These are phyloP conservation scores for Danaus melanippus DNA, from an alignment of 1,140 invertebrate genomes.

Conservation along the genomic window DNA sequence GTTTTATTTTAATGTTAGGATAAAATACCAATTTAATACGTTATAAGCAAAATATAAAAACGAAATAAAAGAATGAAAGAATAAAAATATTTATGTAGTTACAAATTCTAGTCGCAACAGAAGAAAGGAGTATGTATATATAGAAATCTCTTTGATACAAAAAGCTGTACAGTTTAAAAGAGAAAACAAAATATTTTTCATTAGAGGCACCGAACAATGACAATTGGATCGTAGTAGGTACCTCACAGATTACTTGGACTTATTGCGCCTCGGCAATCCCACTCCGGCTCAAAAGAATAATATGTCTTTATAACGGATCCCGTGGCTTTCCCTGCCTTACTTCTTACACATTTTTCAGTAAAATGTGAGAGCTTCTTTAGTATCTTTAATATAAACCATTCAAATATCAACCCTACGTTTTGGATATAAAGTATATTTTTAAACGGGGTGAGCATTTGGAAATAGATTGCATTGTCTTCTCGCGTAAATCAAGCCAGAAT, in stretches of 20 bases:
- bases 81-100: too few species aligned
- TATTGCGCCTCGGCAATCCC: slow-evolving; percentile 45
- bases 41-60: too few species aligned
- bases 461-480: slow-evolving; percentile 68
- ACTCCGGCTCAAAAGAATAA: slow-evolving; percentile 66
- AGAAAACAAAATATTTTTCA: slow-evolving; percentile 67
- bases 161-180: slow-evolving; percentile 43
- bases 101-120: too few species aligned
- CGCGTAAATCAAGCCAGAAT: slow-evolving; percentile 50
- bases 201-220: slow-evolving; percentile 63
- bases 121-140: slow-evolving; percentile 7
- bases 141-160: slow-evolving; percentile 38
- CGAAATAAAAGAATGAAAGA: too few species aligned
- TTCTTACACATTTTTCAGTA: slow-evolving; percentile 69
- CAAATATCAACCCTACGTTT: slow-evolving; percentile 26
- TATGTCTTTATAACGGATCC: slow-evolving; percentile 69
- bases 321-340: slow-evolving; percentile 61
- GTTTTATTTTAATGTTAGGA: background rate
- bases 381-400: slow-evolving; percentile 20
- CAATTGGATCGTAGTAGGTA: slow-evolving; percentile 52
- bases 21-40: background rate
- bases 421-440: slow-evolving; percentile 18
- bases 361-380: slow-evolving; percentile 61
- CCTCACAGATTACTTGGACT: slow-evolving; percentile 60
- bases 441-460: slow-evolving; percentile 23